Percentiles rank a stretch among this genome's conserved stretches.
These are phyloP conservation scores for Urocyon cinereoargenteus DNA, from an alignment of 2,797 vertebrate genomes.

Conservation along the genomic window DNA sequence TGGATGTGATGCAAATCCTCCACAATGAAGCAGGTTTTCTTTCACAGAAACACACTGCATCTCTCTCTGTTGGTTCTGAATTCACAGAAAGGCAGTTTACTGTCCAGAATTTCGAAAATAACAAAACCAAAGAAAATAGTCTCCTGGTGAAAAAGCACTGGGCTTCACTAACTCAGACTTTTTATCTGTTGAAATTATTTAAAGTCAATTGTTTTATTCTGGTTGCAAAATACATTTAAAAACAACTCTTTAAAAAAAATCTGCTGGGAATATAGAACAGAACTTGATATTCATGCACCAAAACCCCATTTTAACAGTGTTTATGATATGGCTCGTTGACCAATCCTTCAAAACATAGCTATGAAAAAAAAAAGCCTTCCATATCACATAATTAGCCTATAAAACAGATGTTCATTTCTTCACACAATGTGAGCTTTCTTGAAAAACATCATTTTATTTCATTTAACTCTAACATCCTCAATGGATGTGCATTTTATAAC, in stretches of 20 bases:
- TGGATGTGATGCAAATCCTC: not conserved
- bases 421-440: slow-evolving; percentile 25
- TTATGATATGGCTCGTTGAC: slow-evolving; percentile 63
- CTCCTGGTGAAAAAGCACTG: not conserved
- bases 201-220: slow-evolving; percentile 33
- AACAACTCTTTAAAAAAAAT: slow-evolving; percentile 47
- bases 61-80: not conserved
- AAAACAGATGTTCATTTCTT: slow-evolving; percentile 74
- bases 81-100: not conserved
- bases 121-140: not conserved
- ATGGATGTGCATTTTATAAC: not conserved
- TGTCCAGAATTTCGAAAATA: not conserved
- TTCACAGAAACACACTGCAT: not conserved
- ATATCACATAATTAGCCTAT: slow-evolving; percentile 61
- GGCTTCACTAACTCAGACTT: not conserved
- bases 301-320: slow-evolving; percentile 56
- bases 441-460: slow-evolving; percentile 48
- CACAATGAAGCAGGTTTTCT: not conserved
- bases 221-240: slow-evolving; percentile 47
- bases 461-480: slow-evolving; percentile 28
- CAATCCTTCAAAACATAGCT: slow-evolving; percentile 54
- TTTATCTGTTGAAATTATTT: not conserved
- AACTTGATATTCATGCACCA: slow-evolving; percentile 38
- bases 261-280: slow-evolving; percentile 56
- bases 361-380: slow-evolving; percentile 27